phyloP scores from a whole-genome alignment of 2,113 vertebrate species.

The Neomonachus schauinslandi region DNA sequence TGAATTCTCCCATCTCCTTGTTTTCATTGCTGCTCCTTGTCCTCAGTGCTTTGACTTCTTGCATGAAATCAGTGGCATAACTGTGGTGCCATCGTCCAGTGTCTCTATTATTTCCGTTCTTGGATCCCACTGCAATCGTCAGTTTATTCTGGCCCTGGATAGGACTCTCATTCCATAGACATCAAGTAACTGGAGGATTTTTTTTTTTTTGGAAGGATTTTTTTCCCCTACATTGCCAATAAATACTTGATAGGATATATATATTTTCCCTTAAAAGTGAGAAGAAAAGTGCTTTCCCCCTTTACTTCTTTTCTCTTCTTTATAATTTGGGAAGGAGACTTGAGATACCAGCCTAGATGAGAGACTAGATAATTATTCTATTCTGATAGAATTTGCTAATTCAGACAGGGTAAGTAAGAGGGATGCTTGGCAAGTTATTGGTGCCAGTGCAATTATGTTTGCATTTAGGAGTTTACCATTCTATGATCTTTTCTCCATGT shows the following conservation, averaged over 20 bases:
- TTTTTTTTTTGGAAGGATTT: background rate
- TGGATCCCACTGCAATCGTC: background rate
- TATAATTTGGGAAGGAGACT: slow-evolving; percentile 39
- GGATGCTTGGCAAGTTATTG: background rate
- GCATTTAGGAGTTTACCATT: background rate
- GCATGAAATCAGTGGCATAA: background rate
- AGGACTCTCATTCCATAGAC: slow-evolving; percentile 53
- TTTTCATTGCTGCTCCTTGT: background rate
- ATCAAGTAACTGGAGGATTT: slow-evolving; percentile 51
- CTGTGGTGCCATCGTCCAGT: background rate
- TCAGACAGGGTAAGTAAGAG: background rate
- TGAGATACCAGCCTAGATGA: background rate
- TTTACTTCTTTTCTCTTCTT: background rate
- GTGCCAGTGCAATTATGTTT: background rate
- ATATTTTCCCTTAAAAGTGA: slow-evolving; percentile 23
- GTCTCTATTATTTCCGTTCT: slow-evolving; percentile 39
- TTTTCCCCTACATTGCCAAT: background rate
- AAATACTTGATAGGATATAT: slow-evolving; percentile 35
- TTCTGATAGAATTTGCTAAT: background rate
- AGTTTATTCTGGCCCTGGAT: slow-evolving; percentile 65
- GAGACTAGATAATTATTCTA: background rate
- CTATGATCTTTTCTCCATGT: background rate
- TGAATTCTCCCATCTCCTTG: background rate
- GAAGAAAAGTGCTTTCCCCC: background rate
- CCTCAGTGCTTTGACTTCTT: slow-evolving; percentile 18